Base-by-base conservation (phyloP, 1,140 invertebrate species). In the Daktulosphaira vitifoliae region DNA sequence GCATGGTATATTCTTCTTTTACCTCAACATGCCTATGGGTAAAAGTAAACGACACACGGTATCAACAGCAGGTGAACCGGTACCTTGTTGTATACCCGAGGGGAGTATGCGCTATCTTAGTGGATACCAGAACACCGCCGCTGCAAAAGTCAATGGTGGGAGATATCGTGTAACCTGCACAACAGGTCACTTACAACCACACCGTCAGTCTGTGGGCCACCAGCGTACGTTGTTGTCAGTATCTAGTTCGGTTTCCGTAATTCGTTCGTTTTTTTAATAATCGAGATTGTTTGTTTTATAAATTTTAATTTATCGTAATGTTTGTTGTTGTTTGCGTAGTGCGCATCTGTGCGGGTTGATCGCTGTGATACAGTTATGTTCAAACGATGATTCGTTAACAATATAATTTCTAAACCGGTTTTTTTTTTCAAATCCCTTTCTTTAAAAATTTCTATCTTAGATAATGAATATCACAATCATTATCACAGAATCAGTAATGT, bases 1-100 rank as follows among this genome's bases (percentile, higher is more conserved):
- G 50, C 49, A 0, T 15, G 25, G 18, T 48, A 2, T 52, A 29
- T 37, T 18, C 33, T 37, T 37, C 2, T 16, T n/a, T 18, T 8
- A 6, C 16, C 26, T 9, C 16, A 52, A 52, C 50, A 52, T 9
- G 50, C 7, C 26, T 16, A 8, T n/a, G 1, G 50, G 50, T 52
- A 20, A 16, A 51, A 18, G 25, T 29, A 11, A 8, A 52, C n/a
- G 50, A n/a, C 1, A 20, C 11, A 16, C 16, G 50, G 16, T 20
- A 37, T 52, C 50, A 38, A 53, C 51, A n/a, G n/a, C n/a, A 48
- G 42, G 56, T 46, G 56, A 62, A 62, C 56, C 56, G 56, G 56
- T 62, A 62, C 42, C 39, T 46, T 9, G 54, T n/a, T n/a, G n/a
- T n/a, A n/a, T 48, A 29, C 23, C 23, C 18, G 54, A 46, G 56